phyloP scores from a whole-genome alignment of 2,888 invertebrate species.

The Cremastinae sp. region DNA sequence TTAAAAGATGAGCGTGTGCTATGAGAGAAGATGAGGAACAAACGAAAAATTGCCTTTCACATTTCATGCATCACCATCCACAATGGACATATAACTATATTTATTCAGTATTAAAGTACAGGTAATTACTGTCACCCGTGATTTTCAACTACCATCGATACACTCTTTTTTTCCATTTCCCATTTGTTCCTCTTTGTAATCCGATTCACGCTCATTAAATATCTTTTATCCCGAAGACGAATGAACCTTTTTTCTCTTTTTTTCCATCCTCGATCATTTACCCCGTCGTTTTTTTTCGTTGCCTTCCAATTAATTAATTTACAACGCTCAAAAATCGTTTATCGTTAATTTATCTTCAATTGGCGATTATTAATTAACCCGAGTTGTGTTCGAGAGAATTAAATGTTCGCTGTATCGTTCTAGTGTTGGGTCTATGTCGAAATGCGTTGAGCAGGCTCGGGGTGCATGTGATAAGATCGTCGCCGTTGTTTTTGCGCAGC shows the following conservation, averaged over 20 bases:
- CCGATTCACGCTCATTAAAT: not conserved
- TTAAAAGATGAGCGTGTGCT: slow-evolving; percentile 41
- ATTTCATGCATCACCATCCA: slow-evolving; percentile 30
- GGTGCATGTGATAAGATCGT: too few relatives aligned
- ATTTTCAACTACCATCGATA: slow-evolving; percentile 15
- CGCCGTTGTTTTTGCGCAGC: slow-evolving; percentile 74
- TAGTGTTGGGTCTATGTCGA: too few relatives aligned
- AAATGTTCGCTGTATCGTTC: too few relatives aligned
- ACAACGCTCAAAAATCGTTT: too few relatives aligned
- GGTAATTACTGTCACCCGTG: slow-evolving; percentile 17
- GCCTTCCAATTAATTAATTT: not conserved
- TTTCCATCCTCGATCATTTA: not conserved
- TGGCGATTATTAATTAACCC: too few relatives aligned
- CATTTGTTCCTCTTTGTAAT: not conserved
- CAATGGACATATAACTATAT: not conserved
- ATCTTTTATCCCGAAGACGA: not conserved
- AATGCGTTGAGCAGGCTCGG: too few relatives aligned
- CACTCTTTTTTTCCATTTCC: not conserved
- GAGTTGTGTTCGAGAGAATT: too few relatives aligned
- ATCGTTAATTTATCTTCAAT: too few relatives aligned
- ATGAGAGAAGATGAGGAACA: slow-evolving; percentile 3
- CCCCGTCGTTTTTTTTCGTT: not conserved
- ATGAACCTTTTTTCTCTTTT: not conserved
- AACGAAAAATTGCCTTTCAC: slow-evolving; percentile 35
- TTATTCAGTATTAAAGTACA: slow-evolving; percentile 13